These are phyloP conservation scores for Melanerpes aurifrons DNA, from an alignment of 2,113 vertebrate genomes.

Conservation along the genomic window DNA sequence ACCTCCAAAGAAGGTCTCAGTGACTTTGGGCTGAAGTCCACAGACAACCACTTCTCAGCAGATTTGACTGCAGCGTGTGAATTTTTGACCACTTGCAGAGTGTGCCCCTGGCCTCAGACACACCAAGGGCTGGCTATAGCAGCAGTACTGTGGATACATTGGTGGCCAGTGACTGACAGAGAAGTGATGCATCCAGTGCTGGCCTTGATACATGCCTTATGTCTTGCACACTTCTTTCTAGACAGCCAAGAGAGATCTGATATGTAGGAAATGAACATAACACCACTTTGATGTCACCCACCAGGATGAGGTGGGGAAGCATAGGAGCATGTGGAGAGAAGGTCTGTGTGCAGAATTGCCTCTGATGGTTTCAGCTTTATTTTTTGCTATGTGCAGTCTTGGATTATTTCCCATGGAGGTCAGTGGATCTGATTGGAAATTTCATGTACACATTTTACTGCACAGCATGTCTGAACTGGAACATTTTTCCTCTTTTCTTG, in stretches of 20 bases:
- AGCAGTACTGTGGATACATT: background rate
- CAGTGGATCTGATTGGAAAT: background rate
- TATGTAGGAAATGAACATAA: background rate
- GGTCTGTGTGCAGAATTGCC: background rate
- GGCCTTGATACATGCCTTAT: background rate
- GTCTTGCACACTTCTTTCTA: background rate
- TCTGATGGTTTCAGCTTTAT: background rate
- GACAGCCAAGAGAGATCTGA: background rate
- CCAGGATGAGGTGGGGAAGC: background rate
- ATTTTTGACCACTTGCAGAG: background rate
- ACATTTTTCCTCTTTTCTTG: background rate
- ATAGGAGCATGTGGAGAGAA: fast-evolving
- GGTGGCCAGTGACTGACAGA: background rate
- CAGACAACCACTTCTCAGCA: background rate
- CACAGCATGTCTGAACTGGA: background rate
- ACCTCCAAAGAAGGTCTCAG: background rate
- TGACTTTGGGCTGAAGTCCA: background rate
- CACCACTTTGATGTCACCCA: background rate
- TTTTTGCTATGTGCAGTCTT: background rate
- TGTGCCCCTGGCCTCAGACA: background rate
- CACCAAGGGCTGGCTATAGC: background rate
- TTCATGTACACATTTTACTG: too few relatives aligned
- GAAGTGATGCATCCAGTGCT: background rate
- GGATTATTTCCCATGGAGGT: background rate
- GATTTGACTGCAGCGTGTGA: background rate